phyloP scores from a whole-genome alignment of 2,797 vertebrate genomes.

The Melanotaenia parkinsoni region DNA sequence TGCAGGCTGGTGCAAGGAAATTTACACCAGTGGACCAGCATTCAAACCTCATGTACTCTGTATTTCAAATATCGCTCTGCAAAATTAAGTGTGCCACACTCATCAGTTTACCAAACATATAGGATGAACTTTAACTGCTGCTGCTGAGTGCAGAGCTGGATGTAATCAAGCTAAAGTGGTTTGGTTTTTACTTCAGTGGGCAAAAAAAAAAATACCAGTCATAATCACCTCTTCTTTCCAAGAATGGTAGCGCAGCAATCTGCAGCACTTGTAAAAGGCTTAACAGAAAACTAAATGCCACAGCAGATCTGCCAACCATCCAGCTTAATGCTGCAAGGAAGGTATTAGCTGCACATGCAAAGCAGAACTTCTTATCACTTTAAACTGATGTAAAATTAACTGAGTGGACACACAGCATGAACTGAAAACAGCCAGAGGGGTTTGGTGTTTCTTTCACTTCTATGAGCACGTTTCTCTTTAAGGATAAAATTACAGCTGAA shows the following conservation, averaged over 20 bases:
- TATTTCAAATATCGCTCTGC: not conserved
- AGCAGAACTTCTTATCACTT: not conserved
- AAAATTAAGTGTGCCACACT: not conserved
- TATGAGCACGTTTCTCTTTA: not conserved
- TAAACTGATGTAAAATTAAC: not conserved
- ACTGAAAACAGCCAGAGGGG: not conserved
- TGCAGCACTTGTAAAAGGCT: constrained; percentile 2
- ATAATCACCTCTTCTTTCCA: not conserved
- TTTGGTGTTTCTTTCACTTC: not conserved
- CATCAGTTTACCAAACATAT: not conserved
- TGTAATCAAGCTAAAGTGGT: not conserved
- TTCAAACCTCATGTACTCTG: constrained; percentile 8
- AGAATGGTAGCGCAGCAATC: not conserved
- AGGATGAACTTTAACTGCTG: not conserved
- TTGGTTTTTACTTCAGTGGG: not conserved
- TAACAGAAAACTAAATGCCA: not conserved
- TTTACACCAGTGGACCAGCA: not conserved
- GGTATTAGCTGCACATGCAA: not conserved
- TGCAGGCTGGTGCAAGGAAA: constrained; percentile 16
- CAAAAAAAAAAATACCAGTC: not conserved
- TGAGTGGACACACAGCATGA: not conserved
- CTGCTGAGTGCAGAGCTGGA: not conserved
- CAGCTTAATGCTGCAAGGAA: not conserved
- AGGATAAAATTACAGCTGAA: not conserved
- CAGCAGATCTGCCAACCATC: constrained; percentile 5